Evolutionary conservation across 2,888 invertebrate species (phyloP), one percentile per base, ranked within the genome.

Genomic region (Diaperis boleti): DNA sequence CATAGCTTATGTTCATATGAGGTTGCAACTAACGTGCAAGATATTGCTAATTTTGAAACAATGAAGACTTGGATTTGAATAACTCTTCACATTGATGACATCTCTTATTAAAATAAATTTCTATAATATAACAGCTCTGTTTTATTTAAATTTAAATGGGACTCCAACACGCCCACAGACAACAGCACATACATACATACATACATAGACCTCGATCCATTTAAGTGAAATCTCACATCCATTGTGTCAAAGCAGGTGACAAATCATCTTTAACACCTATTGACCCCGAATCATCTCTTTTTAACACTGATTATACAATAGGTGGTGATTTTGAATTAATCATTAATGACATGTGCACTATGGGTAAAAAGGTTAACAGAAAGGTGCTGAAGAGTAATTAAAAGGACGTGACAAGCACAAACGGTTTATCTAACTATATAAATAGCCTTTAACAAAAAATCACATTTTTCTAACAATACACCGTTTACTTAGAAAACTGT

Each of bases 131-230:
- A 17, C 20, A 35, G 49, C 49, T 49, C 20, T 49, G 49, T 49
- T 49, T 49, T 49, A 49, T 49, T 49, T 49, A 49, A 49, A 49
- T 49, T 49, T 49, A 49, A 49, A 49, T 49, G 49, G 33, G 49
- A 49, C 49, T 11, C 49, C 35, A 31, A 5, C 35, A 49, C 49
- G 49, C 49, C 49, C 10, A 49, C 31, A 13, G 33, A 10, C n/a
- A 33, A 11, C 31, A 31, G 15, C 18, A 49, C 49, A 49, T 35
- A 11, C n/a, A n/a, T n/a, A n/a, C n/a, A n/a, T n/a, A 33, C 33
- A 11, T 22, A 11, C n/a, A 17, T 49, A 49, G 49, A 11, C 49
- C 49, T 35, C 49, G 35, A 35, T 49, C 49, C 49, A 35, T 49
- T 35, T 35, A 18, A 33, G 35, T 33, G 35, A 49, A 49, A 49